A percentile compares a stretch with the other conserved stretches of the same genome.
Evolutionary conservation across 2,888 invertebrate genomes (phyloP).

Genomic region (Panzeria rudis): DNA sequence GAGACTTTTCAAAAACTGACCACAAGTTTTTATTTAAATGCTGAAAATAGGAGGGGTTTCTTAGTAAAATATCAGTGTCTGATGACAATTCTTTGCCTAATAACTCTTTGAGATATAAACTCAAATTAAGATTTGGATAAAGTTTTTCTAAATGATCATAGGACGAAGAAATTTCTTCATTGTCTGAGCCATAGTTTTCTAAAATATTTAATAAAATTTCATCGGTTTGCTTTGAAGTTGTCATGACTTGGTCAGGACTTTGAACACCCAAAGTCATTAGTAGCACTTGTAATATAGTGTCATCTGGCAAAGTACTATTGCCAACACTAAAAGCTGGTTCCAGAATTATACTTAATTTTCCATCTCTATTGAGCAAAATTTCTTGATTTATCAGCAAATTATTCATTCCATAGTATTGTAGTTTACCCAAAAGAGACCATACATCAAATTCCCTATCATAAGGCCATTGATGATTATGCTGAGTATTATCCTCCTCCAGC

Average conservation of each 20-base stretch:
- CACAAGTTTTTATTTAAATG: conserved; percentile 1
- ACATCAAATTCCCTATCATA: conserved; percentile 43
- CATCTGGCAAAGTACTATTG: conserved; percentile 5
- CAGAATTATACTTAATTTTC: background rate
- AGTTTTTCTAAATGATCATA: background rate
- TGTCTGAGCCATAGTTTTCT: background rate
- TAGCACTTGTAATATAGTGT: background rate
- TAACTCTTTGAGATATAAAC: background rate
- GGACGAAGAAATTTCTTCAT: background rate
- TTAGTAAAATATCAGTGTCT: conserved; percentile 11
- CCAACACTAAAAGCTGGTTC: background rate
- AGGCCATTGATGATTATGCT: conserved; percentile 73
- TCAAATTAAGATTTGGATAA: conserved; percentile 39
- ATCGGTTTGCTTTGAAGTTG: background rate
- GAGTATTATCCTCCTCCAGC: background rate
- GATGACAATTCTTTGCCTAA: background rate
- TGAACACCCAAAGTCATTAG: background rate
- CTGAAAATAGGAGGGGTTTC: conserved; percentile 41
- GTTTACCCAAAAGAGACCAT: conserved; percentile 74
- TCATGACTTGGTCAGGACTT: background rate
- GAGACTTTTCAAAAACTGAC: background rate
- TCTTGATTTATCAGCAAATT: conserved; percentile 68
- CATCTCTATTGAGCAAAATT: background rate
- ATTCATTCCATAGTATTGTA: conserved; percentile 76
- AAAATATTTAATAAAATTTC: background rate